Evolutionary conservation across 2,113 vertebrate species (phyloP), one percentile per base, ranked within the genome.

Genomic region (Petromus typicus): DNA sequence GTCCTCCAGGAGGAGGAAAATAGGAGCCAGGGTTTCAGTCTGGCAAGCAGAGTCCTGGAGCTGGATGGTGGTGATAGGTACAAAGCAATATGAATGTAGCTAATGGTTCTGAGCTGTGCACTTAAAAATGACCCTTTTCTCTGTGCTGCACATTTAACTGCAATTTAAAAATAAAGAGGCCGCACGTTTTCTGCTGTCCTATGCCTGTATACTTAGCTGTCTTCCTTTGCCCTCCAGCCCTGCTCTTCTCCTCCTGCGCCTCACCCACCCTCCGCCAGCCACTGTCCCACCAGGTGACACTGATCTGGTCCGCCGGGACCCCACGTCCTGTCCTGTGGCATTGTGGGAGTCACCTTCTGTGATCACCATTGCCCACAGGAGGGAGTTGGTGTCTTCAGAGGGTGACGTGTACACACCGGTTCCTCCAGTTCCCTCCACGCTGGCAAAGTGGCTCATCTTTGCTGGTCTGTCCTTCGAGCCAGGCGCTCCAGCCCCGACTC

Each of bases 31-130:
- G 25, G n/a, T 64, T 71, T 57, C 32, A 0, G 20, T 75, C 63
- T 32, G 51, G 27, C 34, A 86, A n/a, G 76, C 57, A 57, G 25
- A 56, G 30, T 30, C 27, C 25, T 63, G 40, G 40, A 51, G 80
- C 7, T 18, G 13, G 81, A 7, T 1, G 2, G n/a, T 14, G 25
- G 73, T 7, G 16, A n/a, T 0, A 12, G 51, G 2, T 40, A 32
- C 3, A 0, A 5, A 67, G 4, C 27, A 5, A 0, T 2, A 8
- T 18, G 12, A 63, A 7, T 22, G 66, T 10, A 23, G 23, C 37
- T 67, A 37, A 45, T 22, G 25, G 9, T 67, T 40, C 43, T 1
- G 4, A 20, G 20, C 82, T 10, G 23, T 30, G 27, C n/a, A 37
- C 32, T 34, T 37, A 16, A 37, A 48, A 81, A 40, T 20, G 57